Evolutionary conservation across 1,140 invertebrate genomes (phyloP), one percentile per base, ranked within the genome.

Genomic region (Triops cancriformis): DNA sequence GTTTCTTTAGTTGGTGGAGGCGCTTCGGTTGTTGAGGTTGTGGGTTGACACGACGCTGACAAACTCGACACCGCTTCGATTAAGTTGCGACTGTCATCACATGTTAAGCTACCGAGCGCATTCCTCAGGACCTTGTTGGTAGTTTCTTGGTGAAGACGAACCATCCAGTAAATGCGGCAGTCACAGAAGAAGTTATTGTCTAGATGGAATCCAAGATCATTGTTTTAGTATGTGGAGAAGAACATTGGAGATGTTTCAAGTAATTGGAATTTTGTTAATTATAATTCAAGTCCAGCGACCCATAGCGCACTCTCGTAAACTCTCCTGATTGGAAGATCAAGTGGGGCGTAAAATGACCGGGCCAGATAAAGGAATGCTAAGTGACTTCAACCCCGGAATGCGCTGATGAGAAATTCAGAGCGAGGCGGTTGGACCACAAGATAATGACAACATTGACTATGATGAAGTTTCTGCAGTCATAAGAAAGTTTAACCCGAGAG

Each of bases 121-220:
- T 64, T 18, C n/a, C 18, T 64, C 14, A 64, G 23, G 23, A 64
- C 23, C 4, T 64, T 64, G 51, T 64, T 64, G 18, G 51, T 64
- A 23, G 51, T 64, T 23, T 64, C 51, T n/a, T 23, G 14, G 51
- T 64, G 23, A 23, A 64, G 51, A 23, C 51, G 51, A 64, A 64
- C 51, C 51, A 64, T 64, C 51, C 51, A 64, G 23, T 64, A 64
- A 64, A 64, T 23, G n/a, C 51, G 51, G 51, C 51, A 64, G 51
- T 64, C 51, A 64, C 51, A 64, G 51, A 64, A 64, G n/a, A 64
- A 64, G 51, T 64, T 64, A 23, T 64, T 64, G 51, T 64, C 51
- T 64, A 14, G 10, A 23, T 6, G 18, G 14, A 64, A 64, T n/a
- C 14, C 5, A 64, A 64, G 10, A 64, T 64, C 23, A 64, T 14